Base-by-base conservation (phyloP, 2,113 vertebrate species). In the Microcebus murinus region DNA sequence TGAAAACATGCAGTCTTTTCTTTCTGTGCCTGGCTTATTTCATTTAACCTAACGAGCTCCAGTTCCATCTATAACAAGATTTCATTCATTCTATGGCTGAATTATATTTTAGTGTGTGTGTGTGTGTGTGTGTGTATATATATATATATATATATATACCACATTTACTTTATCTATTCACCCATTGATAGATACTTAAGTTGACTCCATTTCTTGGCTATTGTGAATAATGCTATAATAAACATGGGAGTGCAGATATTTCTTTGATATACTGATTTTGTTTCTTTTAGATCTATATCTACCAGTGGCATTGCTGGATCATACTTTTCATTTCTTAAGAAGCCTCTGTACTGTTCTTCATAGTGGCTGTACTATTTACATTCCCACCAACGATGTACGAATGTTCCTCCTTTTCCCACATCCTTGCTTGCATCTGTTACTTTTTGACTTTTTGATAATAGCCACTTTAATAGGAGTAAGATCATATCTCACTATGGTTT, bases 71-170 rank as follows among this genome's bases (percentile, higher is more conserved):
- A 31, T 48, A 42, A 76, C 73, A 48, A 15, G 42, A 45, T 73
- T 45, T 76, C 27, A 74, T 74, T 31, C 42, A 48, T 31, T 76
- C 29, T 17, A 31, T 48, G 8, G 15, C 25, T 10, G 73, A 76
- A 76, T 76, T 18, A 48, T 29, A 76, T 76, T 76, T 42, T 27
- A 48, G 4, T 4, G 14, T 76, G 42, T 42, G 42, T 42, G 42
- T 5, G 42, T 42, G 4, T 42, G 5, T 42, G 1, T 42, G 1
- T 42, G 5, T 42, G 5, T 42, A 42, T 42, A 5, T 42, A 1
- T 42, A 42, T 42, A 42, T 42, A 42, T 42, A 42, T 48, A 31
- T 18, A 31, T 29, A 63, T 34, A 67, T 15, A 34, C 42, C 27
- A 31, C 7, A 76, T 48, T 76, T 76, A 13, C 73, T 76, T 76